Evolutionary conservation across 1,140 invertebrate genomes (phyloP), one percentile per base, ranked within the genome.

Genomic region (Apis cerana): DNA sequence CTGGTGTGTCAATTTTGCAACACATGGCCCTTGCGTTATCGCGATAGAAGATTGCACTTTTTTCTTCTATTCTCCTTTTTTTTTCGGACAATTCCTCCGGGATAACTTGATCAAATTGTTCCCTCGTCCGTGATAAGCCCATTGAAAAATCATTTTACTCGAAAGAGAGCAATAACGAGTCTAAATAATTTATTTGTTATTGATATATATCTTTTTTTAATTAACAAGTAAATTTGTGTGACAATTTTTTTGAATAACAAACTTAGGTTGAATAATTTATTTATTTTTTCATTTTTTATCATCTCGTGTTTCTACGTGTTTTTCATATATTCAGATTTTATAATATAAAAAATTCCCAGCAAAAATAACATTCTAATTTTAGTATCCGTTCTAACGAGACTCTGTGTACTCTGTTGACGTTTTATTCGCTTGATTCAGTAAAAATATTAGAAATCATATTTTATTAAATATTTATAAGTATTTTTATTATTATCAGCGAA

Each of bases 1-100:
- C 80, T 82, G 54, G 64, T 76, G 80, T 82, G 80, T 82, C 80
- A 82, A 82, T 82, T 82, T 82, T 82, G 80, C 80, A 82, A 82
- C 80, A 82, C 80, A 82, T 82, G 80, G 80, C 80, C 72, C 80
- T 82, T 82, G 72, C 80, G 80, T 82, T 82, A 82, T 81, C 80
- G n/a, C 80, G 52, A 81, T 76, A 64, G 80, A 82, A 82, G 80
- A 82, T 82, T 82, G 75, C 72, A 59, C 9, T 80, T 75, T 33
- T 58, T 75, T 54, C 17, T 15, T 2, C 12, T 12, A 3, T 15
- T 17, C 15, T 61, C 7, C n/a, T 23, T 1, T 2, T 13, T 43
- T 50, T 17, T 9, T 61, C 56, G 11, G 10, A n/a, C 64, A 19
- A 76, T 76, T 62, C 50, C 19, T 17, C 15, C 15, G 19, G 3